Conservation (phyloP, 2,113 vertebrate genomes). For the Mus pahari region DNA sequence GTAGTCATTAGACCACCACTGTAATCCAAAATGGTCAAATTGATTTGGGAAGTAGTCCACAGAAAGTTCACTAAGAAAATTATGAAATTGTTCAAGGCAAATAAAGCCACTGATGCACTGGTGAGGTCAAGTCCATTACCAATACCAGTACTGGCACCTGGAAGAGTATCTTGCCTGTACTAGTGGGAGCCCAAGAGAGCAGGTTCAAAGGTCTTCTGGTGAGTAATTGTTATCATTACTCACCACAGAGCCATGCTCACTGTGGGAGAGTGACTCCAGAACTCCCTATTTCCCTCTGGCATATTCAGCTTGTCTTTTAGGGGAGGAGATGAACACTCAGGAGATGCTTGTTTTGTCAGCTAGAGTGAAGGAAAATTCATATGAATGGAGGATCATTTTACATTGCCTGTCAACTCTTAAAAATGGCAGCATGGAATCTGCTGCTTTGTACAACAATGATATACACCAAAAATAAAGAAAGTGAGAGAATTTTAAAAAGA, state of each 20-base stretch:
- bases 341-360: not conserved
- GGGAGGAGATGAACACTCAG: not conserved
- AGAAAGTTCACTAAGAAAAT: not conserved
- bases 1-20: not conserved
- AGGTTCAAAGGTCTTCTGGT: not conserved
- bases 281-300: not conserved
- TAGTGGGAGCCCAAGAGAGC: not conserved
- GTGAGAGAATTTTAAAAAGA: not conserved
- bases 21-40: not conserved
- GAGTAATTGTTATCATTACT: not conserved
- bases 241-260: not conserved
- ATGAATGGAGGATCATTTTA: not conserved
- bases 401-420: not conserved
- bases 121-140: not conserved
- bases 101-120: not conserved
- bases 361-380: not conserved
- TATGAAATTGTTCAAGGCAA: not conserved
- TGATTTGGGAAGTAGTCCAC: not conserved
- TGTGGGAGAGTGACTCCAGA: not conserved
- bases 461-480: not conserved
- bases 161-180: not conserved
- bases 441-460: too few species aligned
- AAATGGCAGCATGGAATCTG: not conserved
- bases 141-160: rapidly evolving
- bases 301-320: not conserved